Evolutionary conservation across 2,888 invertebrate species (phyloP).

Genomic region (Homarus gammarus): DNA sequence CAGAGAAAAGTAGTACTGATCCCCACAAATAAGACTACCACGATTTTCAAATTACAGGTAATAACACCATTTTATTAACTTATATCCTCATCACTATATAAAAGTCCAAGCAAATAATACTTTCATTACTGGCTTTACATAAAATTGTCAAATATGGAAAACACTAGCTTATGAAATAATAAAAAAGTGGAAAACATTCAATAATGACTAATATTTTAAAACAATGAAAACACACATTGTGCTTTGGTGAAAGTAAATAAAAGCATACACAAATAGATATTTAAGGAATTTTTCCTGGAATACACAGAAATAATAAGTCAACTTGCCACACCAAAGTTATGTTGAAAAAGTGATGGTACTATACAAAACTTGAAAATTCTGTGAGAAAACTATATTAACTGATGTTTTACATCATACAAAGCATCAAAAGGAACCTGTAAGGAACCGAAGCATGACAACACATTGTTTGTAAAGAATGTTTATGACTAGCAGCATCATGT

Average conservation of each 20-base stretch:
- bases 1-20: no score
- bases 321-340: not conserved
- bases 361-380: not conserved
- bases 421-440: not conserved
- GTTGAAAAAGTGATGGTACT: not conserved
- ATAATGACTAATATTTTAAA: not conserved
- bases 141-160: not conserved
- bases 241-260: not conserved
- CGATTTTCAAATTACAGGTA: not conserved
- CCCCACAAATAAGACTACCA: no score
- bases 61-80: not conserved
- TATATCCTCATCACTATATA: not conserved
- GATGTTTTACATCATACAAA: not conserved
- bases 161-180: not conserved
- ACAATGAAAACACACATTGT: not conserved
- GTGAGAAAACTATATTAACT: not conserved
- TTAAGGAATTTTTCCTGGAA: no score
- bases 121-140: not conserved
- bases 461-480: no score
- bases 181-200: slow-evolving; percentile 9
- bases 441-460: no score
- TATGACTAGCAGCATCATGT: no score
- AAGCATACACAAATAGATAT: not conserved
- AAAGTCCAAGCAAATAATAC: not conserved
- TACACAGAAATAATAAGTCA: not conserved